Evolutionary conservation across 2,888 invertebrate species (phyloP).

Genomic region (Pterostichus niger): DNA sequence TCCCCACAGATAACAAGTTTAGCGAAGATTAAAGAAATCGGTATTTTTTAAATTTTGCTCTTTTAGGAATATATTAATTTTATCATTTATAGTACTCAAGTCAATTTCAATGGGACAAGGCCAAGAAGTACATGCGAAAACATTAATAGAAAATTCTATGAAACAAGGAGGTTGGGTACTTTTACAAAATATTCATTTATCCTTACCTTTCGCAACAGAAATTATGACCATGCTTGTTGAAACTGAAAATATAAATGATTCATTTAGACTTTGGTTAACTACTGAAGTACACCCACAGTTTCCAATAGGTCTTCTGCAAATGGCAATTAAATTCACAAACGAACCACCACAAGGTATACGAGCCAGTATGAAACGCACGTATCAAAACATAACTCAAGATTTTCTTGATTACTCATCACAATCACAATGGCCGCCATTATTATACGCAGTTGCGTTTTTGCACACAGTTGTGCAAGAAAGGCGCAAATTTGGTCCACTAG

Average conservation of each 20-base stretch:
- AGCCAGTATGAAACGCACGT: conserved; percentile 96
- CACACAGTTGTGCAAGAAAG: conserved; percentile 97
- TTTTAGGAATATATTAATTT: background rate
- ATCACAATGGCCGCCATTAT: conserved; percentile 94
- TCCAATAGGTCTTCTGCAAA: conserved; percentile 92
- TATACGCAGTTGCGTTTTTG: conserved; percentile 96
- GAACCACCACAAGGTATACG: conserved; percentile 98
- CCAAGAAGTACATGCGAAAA: conserved; percentile 83
- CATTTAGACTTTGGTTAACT: conserved; percentile 94
- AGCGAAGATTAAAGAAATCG: conserved; percentile 91
- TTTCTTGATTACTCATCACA: conserved; percentile 94
- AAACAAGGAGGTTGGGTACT: conserved; percentile 93
- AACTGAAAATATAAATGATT: conserved; percentile 89
- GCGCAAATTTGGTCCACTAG: conserved; percentile 96
- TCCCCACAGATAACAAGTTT: conserved; percentile 94
- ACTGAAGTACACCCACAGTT: conserved; percentile 96
- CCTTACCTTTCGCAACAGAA: conserved; percentile 95
- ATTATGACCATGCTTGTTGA: conserved; percentile 93
- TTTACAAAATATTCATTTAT: conserved; percentile 97
- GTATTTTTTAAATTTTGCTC: conserved; percentile 73
- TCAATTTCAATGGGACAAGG: conserved; percentile 99
- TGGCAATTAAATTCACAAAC: conserved; percentile 98
- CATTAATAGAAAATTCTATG: conserved; percentile 76
- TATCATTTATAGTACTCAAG: conserved; percentile 81
- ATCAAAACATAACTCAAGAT: conserved; percentile 93